These are phyloP conservation scores for Apotomis turbidana DNA, from an alignment of 2,888 invertebrate species.

Conservation along the genomic window DNA sequence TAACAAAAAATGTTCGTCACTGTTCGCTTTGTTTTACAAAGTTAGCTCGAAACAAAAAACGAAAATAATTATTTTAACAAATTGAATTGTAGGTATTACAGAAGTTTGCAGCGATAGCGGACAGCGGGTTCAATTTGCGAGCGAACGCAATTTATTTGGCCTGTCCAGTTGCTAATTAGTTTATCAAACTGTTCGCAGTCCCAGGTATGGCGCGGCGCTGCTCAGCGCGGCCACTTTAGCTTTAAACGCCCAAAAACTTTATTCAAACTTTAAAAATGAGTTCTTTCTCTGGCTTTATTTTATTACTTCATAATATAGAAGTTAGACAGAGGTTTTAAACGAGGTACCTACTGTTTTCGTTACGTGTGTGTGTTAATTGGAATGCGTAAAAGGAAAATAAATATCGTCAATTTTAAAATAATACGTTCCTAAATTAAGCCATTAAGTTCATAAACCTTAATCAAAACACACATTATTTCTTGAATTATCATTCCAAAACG, in stretches of 20 bases:
- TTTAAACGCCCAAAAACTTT: not conserved
- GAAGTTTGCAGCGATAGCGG: conserved; percentile 13
- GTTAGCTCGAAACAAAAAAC: conserved; percentile 4
- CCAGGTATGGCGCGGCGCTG: conserved; percentile 20
- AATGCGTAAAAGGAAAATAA: no score
- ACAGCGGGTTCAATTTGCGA: conserved; percentile 27
- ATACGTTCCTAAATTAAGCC: no score
- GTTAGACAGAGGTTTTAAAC: no score
- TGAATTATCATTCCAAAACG: no score
- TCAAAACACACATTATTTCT: no score
- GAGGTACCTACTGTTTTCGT: no score
- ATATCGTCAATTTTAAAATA: no score
- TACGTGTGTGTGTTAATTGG: no score
- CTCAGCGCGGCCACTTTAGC: conserved; percentile 8
- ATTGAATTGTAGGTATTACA: conserved; percentile 20
- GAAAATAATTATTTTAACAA: conserved; percentile 16
- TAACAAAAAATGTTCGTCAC: not conserved
- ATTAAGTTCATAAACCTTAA: no score
- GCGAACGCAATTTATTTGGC: conserved; percentile 34
- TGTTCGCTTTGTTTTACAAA: not conserved
- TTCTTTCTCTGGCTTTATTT: no score
- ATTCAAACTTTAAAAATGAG: no score
- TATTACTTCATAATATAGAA: no score
- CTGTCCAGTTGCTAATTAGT: conserved; percentile 41
- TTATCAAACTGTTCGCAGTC: conserved; percentile 37